Percentiles rank a stretch among this genome's conserved stretches.
These are phyloP conservation scores for Meandrina meandrites DNA, from an alignment of 92 coral and sea anemone species.

Conservation along the genomic window DNA sequence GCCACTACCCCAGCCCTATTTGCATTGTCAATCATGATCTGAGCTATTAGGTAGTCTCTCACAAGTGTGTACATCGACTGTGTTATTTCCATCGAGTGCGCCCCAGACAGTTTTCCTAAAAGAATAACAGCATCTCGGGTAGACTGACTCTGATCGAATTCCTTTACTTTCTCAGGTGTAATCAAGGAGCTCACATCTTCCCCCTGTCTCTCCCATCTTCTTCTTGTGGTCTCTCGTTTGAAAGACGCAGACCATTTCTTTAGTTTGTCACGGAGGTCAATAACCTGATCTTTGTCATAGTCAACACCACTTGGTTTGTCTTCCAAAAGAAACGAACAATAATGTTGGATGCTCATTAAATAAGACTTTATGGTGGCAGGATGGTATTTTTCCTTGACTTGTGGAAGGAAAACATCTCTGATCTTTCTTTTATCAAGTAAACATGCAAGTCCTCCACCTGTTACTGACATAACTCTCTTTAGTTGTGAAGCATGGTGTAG, in stretches of 20 bases:
- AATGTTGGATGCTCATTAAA: slow-evolving; percentile 74
- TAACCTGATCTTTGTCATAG: slow-evolving; percentile 41
- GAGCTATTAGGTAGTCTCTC: no score
- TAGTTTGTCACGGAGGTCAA: slow-evolving; percentile 51
- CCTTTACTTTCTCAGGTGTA: no score
- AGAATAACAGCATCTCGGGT: no score
- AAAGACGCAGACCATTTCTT: slow-evolving; percentile 63
- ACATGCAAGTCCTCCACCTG: slow-evolving; percentile 40
- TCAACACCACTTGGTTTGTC: slow-evolving; percentile 56
- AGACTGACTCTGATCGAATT: no score
- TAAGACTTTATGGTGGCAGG: slow-evolving; percentile 69
- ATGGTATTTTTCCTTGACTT: slow-evolving; percentile 57
- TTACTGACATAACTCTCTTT: slow-evolving; percentile 22
- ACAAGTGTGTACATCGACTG: no score
- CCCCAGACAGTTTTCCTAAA: no score
- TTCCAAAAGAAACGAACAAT: slow-evolving; percentile 51
- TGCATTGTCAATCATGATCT: no score
- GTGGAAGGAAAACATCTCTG: slow-evolving; percentile 51
- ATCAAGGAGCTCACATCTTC: no score
- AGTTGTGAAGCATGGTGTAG: slow-evolving; percentile 62
- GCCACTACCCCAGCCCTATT: no score
- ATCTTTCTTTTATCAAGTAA: slow-evolving; percentile 56
- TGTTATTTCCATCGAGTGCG: no score
- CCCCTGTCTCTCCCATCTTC: no score
- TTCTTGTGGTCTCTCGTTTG: slow-evolving; percentile 46